Evolutionary conservation across 1,140 invertebrate genomes (phyloP), one percentile per base, ranked within the genome.

Genomic region (Globodera ellingtonae): DNA sequence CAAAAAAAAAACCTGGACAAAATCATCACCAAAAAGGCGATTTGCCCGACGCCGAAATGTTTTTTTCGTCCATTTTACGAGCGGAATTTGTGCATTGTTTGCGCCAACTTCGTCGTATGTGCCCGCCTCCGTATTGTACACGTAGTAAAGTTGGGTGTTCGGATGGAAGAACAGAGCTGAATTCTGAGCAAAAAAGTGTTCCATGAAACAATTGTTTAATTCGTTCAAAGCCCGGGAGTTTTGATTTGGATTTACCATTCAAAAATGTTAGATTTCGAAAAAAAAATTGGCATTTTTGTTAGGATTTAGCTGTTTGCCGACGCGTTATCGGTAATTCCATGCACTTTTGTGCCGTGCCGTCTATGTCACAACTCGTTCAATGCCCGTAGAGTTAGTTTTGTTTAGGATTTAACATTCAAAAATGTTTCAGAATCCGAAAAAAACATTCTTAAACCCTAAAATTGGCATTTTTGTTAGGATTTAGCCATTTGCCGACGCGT

Each of bases 121-220:
- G 50, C 69, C 13, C 24, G 56, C 67, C 24, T 62, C n/a, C 6
- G 65, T 24, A 18, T 77, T 67, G 48, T 47, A 77, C 13, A 3
- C 35, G 13, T 67, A 77, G 46, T 44, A 77, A 7, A 62, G 47
- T 69, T 77, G 75, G n/a, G 52, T 69, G 5, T 6, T 50, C 10
- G 75, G 75, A 69, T 77, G 75, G 50, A 44, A 77, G 24, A 62
- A 77, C n/a, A 77, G 48, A 18, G 13, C 15, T 24, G 75, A 77
- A 35, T 77, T 47, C 75, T 77, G 44, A 6, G 35, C 0, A 75
- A 75, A 18, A 18, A 73, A 48, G 9, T 8, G 0, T 8, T 6
- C 15, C 67, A 75, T 66, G 5, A 18, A 67, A 10, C n/a, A 44
- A 67, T 9, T 8, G 5, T 9, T 35, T 44, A 13, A 13, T 70